A percentile compares a stretch with the other conserved stretches of the same genome.
Conservation (phyloP, 2,797 vertebrate genomes). For the Anas capensis region DNA sequence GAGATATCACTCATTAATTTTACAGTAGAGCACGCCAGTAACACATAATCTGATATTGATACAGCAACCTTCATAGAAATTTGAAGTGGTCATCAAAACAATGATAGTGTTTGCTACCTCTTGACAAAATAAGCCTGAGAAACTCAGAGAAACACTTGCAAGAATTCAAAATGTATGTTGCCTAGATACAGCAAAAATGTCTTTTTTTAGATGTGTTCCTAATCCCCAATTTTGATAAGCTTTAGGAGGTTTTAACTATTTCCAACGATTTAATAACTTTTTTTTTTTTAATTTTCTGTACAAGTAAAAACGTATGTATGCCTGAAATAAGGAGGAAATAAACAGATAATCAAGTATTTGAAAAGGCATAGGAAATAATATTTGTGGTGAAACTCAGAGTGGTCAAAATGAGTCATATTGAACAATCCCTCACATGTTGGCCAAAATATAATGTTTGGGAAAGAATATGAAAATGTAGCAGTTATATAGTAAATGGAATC, state of each 20-base stretch:
- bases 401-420: neutral
- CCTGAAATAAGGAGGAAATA: neutral
- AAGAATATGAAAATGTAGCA: neutral
- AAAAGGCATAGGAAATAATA: neutral
- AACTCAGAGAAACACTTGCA: neutral
- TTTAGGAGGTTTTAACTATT: neutral
- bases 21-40: neutral
- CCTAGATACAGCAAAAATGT: neutral
- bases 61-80: slow-evolving; percentile 40
- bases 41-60: neutral
- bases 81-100: neutral
- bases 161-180: neutral
- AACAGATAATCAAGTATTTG: neutral
- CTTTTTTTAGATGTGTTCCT: neutral
- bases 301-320: neutral
- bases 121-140: neutral
- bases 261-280: neutral
- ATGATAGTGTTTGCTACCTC: neutral
- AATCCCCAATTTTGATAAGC: neutral
- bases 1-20: slow-evolving; percentile 38
- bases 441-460: neutral
- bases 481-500: neutral
- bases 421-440: neutral
- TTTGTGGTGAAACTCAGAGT: neutral
- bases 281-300: neutral